phyloP scores from a whole-genome alignment of 30 jellyfish, hydroid and myxozoan genomes.

The Chrysaora quinquecirrha region DNA sequence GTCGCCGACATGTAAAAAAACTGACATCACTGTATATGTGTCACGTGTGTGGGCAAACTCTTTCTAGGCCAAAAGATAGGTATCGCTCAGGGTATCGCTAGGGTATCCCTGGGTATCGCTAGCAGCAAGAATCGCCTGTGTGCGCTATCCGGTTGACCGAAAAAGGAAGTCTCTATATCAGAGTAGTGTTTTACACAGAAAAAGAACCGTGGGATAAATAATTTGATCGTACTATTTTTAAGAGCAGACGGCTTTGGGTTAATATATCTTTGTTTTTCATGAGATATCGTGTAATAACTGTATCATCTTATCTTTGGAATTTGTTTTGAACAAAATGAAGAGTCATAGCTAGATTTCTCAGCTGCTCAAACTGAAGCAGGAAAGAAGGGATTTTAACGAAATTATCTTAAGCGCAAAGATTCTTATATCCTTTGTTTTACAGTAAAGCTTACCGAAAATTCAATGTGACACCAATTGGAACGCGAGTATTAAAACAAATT shows the following conservation, averaged over 20 bases:
- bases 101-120: too few relatives aligned
- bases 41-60: too few relatives aligned
- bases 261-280: background rate
- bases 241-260: background rate
- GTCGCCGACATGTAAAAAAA: too few relatives aligned
- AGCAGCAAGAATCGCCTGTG: too few relatives aligned
- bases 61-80: too few relatives aligned
- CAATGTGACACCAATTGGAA: background rate
- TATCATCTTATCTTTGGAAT: background rate
- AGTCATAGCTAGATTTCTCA: background rate
- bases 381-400: background rate
- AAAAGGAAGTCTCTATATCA: background rate
- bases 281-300: background rate
- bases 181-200: background rate
- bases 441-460: background rate
- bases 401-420: background rate
- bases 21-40: too few relatives aligned
- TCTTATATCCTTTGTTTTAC: background rate
- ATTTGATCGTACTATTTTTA: background rate
- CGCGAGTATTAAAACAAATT: background rate
- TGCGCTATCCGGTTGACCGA: too few relatives aligned
- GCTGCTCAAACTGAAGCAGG: slow-evolving; percentile 1
- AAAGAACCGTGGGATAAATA: background rate
- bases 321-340: background rate
- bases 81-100: too few relatives aligned